Evolutionary conservation across 1,140 invertebrate genomes (phyloP), one percentile per base, ranked within the genome.

Genomic region (Danaus melanippus): DNA sequence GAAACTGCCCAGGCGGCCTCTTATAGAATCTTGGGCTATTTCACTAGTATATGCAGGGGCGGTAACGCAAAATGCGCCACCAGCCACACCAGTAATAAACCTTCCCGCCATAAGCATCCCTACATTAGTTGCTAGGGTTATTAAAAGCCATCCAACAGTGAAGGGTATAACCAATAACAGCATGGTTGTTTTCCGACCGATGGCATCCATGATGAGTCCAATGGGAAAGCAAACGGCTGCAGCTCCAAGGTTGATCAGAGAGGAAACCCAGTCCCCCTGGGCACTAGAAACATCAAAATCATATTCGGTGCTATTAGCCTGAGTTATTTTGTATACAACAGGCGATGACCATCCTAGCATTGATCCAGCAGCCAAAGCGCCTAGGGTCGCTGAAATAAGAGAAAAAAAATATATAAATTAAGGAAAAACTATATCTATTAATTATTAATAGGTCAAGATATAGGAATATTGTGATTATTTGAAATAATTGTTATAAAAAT

Each of bases 31-130:
- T 62, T 95, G 93, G 0, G 93, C 91, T 41, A 94, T 94, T 87
- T 97, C 95, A 15, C 92, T 92, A 0, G 93, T 93, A 69, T 96
- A 97, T 50, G 95, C 89, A 0, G 95, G 94, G 0, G 91, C 93
- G 0, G 91, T 91, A 1, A 93, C 91, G 57, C 93, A 93, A 61
- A 93, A 93, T 0, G 93, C 91, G 44, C 95, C 95, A 45, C 90
- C 90, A 9, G 91, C 90, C 2, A 94, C 64, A 60, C 94, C 94
- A 3, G 91, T 91, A 3, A 96, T 89, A 54, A 95, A 92, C 51
- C 95, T 89, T 1, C 94, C 94, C 0, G 90, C 80, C 56, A 91
- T 92, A 12, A 94, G 89, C 89, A 94, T 91, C 2, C 77, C 79
- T 1, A 93, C 87, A 53, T 90, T 90, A 10, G 89, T 67, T 1